Percentiles rank a stretch among this genome's conserved stretches.
Conservation (phyloP, 1,140 invertebrate genomes). For the Thaumetopoea pityocampa region DNA sequence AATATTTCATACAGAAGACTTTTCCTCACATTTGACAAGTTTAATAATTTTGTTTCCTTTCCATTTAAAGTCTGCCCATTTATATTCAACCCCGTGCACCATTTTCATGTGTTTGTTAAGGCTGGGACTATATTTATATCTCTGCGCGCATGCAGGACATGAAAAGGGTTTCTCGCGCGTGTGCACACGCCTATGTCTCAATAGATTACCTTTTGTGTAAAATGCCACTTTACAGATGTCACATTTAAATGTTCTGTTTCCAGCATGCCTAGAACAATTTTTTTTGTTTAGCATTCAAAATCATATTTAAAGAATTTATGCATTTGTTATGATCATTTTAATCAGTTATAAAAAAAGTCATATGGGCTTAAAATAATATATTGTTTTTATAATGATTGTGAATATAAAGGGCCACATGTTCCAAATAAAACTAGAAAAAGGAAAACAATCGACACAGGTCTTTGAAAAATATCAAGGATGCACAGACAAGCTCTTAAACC, state of each 20-base stretch:
- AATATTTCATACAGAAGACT: conserved; percentile 12
- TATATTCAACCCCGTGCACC: conserved; percentile 58
- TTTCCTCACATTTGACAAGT: not conserved
- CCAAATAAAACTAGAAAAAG: no score
- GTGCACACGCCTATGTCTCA: conserved; percentile 71
- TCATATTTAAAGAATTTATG: no score
- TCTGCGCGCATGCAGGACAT: conserved; percentile 74
- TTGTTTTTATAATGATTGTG: no score
- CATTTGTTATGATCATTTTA: no score
- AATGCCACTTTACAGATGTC: conserved; percentile 53
- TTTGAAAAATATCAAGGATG: no score
- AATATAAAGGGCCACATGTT: no score
- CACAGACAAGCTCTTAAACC: no score
- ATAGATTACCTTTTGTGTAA: conserved; percentile 60
- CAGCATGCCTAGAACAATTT: conserved; percentile 62
- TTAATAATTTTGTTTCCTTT: conserved; percentile 22
- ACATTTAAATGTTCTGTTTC: conserved; percentile 65
- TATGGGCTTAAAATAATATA: no score
- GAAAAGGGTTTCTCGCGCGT: conserved; percentile 77
- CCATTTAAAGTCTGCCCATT: conserved; percentile 52
- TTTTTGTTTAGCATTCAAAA: no score
- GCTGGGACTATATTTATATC: conserved; percentile 68
- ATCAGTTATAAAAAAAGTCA: no score
- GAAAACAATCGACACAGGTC: no score
- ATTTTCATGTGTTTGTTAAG: conserved; percentile 69